Evolutionary conservation across 2,888 invertebrate species (phyloP).

Genomic region (Macrosiphum euphorbiae): DNA sequence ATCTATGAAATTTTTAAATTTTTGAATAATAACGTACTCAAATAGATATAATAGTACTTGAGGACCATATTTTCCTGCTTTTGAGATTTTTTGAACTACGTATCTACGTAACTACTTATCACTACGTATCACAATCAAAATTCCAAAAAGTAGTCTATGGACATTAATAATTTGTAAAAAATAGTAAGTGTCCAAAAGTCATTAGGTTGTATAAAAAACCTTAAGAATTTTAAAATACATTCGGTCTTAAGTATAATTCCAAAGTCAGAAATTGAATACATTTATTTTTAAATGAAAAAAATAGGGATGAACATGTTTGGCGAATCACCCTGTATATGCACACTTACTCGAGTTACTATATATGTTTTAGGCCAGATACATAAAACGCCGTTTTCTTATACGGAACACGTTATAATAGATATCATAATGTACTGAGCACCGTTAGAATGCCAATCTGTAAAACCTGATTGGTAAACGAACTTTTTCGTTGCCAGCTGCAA

Average conservation of each 20-base stretch:
- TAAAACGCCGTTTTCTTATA: background rate
- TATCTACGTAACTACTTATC: too few relatives aligned
- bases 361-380: background rate
- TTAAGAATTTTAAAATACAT: background rate
- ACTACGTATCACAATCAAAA: too few relatives aligned
- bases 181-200: background rate
- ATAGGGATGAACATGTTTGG: background rate
- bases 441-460: background rate
- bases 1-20: too few relatives aligned
- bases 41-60: too few relatives aligned
- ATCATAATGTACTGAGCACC: background rate
- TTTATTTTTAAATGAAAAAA: background rate
- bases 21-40: too few relatives aligned
- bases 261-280: background rate
- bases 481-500: background rate
- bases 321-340: background rate
- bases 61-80: too few relatives aligned
- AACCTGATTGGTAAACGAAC: background rate
- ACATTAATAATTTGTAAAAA: background rate
- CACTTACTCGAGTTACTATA: background rate
- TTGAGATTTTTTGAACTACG: too few relatives aligned
- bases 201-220: background rate
- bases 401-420: background rate
- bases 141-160: background rate
- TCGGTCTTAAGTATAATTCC: background rate